A percentile compares a stretch with the other conserved stretches of the same genome.
phyloP scores from a whole-genome alignment of 2,888 invertebrate species.

The Eupithecia vulgata region DNA sequence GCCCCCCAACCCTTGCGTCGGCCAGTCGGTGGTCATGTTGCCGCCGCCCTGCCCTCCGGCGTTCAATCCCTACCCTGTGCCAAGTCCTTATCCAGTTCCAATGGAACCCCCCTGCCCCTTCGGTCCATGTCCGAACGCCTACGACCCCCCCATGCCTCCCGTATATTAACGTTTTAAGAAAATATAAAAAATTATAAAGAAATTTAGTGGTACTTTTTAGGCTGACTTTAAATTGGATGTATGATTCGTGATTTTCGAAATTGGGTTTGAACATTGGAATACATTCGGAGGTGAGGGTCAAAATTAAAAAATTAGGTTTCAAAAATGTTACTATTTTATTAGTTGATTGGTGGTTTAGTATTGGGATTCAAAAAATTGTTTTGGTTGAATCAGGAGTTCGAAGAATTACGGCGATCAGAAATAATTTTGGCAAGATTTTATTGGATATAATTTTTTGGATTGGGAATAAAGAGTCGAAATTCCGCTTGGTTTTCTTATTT shows the following conservation, averaged over 20 bases:
- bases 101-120: slow-evolving; percentile 32
- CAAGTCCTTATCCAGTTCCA: slow-evolving; percentile 31
- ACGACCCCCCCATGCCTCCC: not conserved
- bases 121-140: slow-evolving; percentile 8
- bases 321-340: not conserved
- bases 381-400: not conserved
- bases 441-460: not conserved
- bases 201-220: not conserved
- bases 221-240: not conserved
- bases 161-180: not conserved
- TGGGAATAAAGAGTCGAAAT: not conserved
- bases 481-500: not conserved
- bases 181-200: too few relatives aligned
- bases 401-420: not conserved
- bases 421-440: not conserved
- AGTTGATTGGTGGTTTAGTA: not conserved
- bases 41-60: slow-evolving; percentile 24
- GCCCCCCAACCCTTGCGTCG: slow-evolving; percentile 54
- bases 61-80: not conserved
- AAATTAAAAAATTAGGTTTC: not conserved
- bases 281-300: not conserved
- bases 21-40: slow-evolving; percentile 54
- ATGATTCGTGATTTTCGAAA: not conserved
- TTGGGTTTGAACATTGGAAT: not conserved
- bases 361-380: not conserved